phyloP scores from a whole-genome alignment of 2,113 vertebrate genomes.

The Heterocephalus glaber region DNA sequence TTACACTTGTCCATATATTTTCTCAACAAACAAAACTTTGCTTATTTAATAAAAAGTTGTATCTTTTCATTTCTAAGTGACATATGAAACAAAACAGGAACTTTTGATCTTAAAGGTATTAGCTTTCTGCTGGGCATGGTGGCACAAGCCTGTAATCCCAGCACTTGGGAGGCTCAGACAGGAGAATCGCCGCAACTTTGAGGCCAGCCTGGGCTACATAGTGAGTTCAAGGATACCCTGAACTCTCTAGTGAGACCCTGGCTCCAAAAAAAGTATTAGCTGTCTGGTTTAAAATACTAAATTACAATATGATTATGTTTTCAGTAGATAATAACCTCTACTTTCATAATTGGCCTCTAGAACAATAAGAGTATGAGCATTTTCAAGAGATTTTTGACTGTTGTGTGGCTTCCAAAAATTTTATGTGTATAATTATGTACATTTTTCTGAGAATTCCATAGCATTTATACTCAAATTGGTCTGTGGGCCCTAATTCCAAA shows the following conservation, averaged over 20 bases:
- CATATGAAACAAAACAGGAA: background rate
- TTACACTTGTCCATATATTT: background rate
- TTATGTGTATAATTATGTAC: background rate
- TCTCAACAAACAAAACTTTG: background rate
- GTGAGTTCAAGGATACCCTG: no score
- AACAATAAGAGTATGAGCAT: background rate
- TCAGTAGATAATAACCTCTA: background rate
- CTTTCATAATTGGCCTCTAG: background rate
- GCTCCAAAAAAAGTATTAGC: background rate
- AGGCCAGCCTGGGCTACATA: no score
- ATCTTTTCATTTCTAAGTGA: background rate
- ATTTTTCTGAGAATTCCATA: background rate
- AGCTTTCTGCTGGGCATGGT: background rate
- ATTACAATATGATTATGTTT: background rate
- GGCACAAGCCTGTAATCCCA: no score
- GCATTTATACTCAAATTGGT: background rate
- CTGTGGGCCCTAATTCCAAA: background rate
- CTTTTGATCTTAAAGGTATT: background rate
- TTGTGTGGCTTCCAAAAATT: background rate
- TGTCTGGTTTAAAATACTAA: background rate
- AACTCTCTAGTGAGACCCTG: no score
- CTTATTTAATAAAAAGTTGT: background rate
- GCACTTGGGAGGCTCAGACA: no score
- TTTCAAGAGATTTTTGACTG: background rate
- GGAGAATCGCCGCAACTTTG: no score